phyloP scores from a whole-genome alignment of 2,888 invertebrate species.

The Hirtodrosophila duncani region DNA sequence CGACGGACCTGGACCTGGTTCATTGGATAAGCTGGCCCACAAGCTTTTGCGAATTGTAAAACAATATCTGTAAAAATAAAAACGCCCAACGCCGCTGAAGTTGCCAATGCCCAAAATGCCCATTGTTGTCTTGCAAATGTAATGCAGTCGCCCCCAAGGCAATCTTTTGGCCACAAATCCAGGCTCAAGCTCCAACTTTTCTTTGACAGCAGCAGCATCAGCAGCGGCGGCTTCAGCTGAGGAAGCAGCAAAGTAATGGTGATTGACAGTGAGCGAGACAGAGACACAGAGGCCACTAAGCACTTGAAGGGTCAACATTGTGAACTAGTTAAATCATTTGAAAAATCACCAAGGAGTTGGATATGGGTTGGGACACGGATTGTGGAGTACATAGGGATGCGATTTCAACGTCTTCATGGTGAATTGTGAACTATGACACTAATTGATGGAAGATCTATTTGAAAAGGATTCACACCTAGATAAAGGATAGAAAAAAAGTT shows the following conservation, averaged over 20 bases:
- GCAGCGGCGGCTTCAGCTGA: no score
- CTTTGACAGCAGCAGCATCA: no score
- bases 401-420: conserved; percentile 4
- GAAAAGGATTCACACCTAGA: no score
- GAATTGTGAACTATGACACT: no score
- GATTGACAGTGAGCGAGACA: background rate
- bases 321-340: conserved; percentile 54
- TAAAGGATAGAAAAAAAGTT: no score
- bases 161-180: conserved; percentile 15
- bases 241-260: conserved; percentile 17
- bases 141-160: conserved; percentile 47
- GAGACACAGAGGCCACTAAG: background rate
- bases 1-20: no score
- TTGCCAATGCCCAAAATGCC: conserved; percentile 55
- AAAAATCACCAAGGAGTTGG: conserved; percentile 36
- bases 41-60: conserved; percentile 47
- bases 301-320: conserved; percentile 27
- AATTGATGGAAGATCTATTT: no score
- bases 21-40: no score
- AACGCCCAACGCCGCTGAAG: conserved; percentile 73
- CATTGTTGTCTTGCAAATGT: conserved; percentile 70
- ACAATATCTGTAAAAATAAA: conserved; percentile 77
- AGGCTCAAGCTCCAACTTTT: conserved; percentile 18
- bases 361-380: conserved; percentile 18
- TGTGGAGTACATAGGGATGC: conserved; percentile 26